Base-by-base conservation (phyloP, 35 echinoderm and acorn worm genomes). In the Chiridota heheva region DNA sequence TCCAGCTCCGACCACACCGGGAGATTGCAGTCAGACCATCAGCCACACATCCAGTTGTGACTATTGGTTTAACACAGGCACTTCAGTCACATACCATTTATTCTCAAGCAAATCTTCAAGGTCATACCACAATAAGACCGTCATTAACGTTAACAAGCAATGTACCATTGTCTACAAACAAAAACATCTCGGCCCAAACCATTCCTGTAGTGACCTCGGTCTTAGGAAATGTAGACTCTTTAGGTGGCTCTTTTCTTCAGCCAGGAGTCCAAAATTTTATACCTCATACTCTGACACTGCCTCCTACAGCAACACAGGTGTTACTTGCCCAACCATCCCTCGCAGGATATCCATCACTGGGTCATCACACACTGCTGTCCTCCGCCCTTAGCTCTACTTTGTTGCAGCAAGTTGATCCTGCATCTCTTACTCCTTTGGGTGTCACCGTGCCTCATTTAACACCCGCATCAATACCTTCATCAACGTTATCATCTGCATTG, bases 1-100 rank as follows among this genome's bases (percentile, higher is more conserved):
- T 87, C 60, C 55, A 69, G n/a, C 30, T 59, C 58, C 40, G 42
- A 10, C 61, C 58, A 7, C 49, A 37, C 10, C 36, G 76, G 36
- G 44, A 77, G 35, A 38, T 79, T n/a, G 63, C 58, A 58, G 32
- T 87, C 60, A 58, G 63, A 24, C 72, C 62, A 5, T 38, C 46
- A 18, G n/a, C 63, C 40, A 60, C 75, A n/a, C 75, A 87, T 28
- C 85, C 85, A 33, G 85, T 87, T 5, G 85, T 87, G 12, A 87
- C 85, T 26, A 77, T 87, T 17, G 85, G 85, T 53, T 63, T 87
- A 31, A 87, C 75, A 8, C 75, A 78, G 25, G 60, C 84, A 1
- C 57, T 87, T 10, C 84, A 63, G 41, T 64, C 85, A 33, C 76
- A 63, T 18, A 36, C 76, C 55, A 10, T 53, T 53, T 53, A 22